phyloP scores from a whole-genome alignment of 1,140 invertebrate genomes.

The Colletes gigas region DNA sequence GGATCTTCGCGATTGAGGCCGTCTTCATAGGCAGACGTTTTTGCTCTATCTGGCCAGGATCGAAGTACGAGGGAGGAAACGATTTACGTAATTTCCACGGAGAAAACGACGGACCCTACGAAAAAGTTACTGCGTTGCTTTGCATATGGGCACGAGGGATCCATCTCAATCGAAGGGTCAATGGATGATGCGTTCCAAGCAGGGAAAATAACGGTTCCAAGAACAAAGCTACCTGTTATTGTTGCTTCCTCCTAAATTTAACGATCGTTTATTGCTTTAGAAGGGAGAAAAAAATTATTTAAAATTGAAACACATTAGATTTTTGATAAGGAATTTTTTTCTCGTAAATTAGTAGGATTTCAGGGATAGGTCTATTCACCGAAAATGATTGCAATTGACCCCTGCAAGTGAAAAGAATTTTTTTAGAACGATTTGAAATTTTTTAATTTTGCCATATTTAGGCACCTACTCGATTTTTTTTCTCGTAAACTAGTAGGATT shows the following conservation, averaged over 20 bases:
- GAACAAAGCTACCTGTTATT: not conserved
- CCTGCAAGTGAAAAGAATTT: too few species aligned
- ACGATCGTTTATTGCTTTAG: too few species aligned
- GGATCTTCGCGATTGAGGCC: constrained; percentile 32
- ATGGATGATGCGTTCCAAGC: not conserved
- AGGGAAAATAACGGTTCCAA: constrained; percentile 10
- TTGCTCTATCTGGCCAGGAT: constrained; percentile 47
- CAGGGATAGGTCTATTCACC: too few species aligned
- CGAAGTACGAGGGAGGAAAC: constrained; percentile 33
- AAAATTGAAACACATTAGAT: too few species aligned
- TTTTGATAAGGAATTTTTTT: too few species aligned
- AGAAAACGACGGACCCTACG: constrained; percentile 27
- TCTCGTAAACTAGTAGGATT: too few species aligned
- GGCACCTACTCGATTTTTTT: too few species aligned
- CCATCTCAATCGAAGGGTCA: constrained; percentile 57
- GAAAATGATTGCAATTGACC: too few species aligned
- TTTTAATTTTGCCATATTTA: too few species aligned
- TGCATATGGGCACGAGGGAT: constrained; percentile 64
- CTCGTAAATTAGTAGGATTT: too few species aligned
- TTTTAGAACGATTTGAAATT: too few species aligned
- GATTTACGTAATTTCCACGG: constrained; percentile 66
- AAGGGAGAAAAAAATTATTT: too few species aligned
- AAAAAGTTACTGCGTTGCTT: constrained; percentile 43
- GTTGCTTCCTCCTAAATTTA: not conserved
- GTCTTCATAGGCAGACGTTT: not conserved